Evolutionary conservation across 2,113 vertebrate species (phyloP).

Genomic region (Puma concolor): DNA sequence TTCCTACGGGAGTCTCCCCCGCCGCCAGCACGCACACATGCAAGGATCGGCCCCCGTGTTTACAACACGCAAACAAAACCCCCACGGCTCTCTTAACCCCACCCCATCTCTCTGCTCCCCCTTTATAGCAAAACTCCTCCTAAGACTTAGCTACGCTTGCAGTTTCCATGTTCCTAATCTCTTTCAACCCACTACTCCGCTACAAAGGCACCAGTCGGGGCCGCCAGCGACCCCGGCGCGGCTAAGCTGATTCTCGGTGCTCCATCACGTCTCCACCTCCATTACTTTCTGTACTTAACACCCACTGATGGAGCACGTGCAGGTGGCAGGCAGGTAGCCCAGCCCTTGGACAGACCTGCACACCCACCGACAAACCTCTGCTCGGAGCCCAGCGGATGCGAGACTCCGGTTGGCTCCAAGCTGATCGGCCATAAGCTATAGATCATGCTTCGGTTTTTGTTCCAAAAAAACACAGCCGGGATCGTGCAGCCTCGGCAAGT

Average conservation of each 20-base stretch:
- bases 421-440: not conserved
- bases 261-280: not conserved
- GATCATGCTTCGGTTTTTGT: not conserved
- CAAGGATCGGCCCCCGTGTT: too few relatives aligned
- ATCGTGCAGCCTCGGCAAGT: not conserved
- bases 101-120: not conserved
- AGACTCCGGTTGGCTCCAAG: not conserved
- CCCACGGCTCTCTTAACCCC: not conserved
- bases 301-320: rapidly evolving
- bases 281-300: not conserved
- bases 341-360: not conserved
- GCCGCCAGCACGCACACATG: not conserved
- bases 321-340: not conserved
- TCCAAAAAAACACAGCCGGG: not conserved
- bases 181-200: not conserved
- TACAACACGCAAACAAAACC: not conserved
- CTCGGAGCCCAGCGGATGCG: rapidly evolving
- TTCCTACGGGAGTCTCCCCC: not conserved
- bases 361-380: not conserved
- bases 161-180: not conserved
- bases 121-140: not conserved
- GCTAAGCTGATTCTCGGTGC: not conserved
- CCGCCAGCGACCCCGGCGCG: not conserved
- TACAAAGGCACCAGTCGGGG: not conserved
- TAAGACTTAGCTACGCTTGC: not conserved